Conservation (phyloP, 2,113 vertebrate species). For the Pseudonaja textilis region DNA sequence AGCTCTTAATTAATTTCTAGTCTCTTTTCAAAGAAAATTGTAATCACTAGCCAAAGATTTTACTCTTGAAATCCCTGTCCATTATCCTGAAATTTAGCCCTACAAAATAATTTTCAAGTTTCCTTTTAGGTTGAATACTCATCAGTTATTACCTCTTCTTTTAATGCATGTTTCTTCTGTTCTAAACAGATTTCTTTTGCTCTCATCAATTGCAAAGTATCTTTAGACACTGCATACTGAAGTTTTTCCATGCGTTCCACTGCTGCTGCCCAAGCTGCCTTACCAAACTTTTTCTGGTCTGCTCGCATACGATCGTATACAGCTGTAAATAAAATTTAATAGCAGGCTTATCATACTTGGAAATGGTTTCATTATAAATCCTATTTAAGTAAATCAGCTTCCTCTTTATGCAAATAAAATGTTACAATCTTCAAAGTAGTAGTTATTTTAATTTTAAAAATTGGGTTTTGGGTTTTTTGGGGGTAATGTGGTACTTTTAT, state of each 20-base stretch:
- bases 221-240: slow-evolving; percentile 91
- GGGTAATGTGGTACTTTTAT: not conserved
- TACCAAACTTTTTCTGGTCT: slow-evolving; percentile 95
- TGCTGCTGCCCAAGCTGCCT: slow-evolving; percentile 89
- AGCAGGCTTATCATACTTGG: not conserved
- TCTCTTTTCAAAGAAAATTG: not conserved
- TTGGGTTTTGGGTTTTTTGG: not conserved
- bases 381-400: not conserved
- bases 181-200: slow-evolving; percentile 97
- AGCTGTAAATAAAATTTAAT: slow-evolving; percentile 69
- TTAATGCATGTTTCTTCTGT: slow-evolving; percentile 89
- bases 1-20: not conserved
- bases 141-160: slow-evolving; percentile 84
- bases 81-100: not conserved
- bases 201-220: slow-evolving; percentile 96
- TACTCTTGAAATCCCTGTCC: not conserved
- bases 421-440: not conserved
- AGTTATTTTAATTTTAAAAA: not conserved
- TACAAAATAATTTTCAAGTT: not conserved
- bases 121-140: not conserved
- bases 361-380: not conserved
- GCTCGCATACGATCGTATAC: slow-evolving; percentile 90
- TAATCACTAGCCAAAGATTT: not conserved
- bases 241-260: slow-evolving; percentile 94
- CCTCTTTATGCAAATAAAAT: not conserved